Base-by-base conservation (phyloP, 2,888 invertebrate genomes). In the Drosophila subsilvestris region DNA sequence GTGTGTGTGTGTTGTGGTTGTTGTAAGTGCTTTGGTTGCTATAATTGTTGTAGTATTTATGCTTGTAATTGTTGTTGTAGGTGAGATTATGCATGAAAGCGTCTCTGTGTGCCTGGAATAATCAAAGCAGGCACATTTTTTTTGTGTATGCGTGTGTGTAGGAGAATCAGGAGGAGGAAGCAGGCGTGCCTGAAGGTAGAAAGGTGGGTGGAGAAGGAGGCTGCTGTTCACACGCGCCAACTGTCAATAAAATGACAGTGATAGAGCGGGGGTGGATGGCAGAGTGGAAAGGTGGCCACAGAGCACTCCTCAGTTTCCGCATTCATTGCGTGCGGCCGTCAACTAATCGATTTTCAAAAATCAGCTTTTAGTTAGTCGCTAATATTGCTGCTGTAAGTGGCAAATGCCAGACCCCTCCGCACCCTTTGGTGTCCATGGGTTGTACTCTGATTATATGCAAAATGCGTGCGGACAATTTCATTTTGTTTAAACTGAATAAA, bases 21-120 rank as follows among this genome's bases (percentile, higher is more conserved):
- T 32, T 63, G 58, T 17, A 44, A 57, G 60, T 59, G 32, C 22
- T 22, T 37, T 69, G 63, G 44, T 37, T 69, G 63, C 42, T 55
- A 32, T 51, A 42, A 32, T 59, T 51, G 61, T 44, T 49, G 29
- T 27, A 29, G 59, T 20, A 53, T 53, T 18, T 74, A 45, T 37
- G 47, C 55, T 44, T 63, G 63, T 54, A 42, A 62, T 49, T 61
- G 47, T 59, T 48, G 77, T 66, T 63, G 68, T 56, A 59, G 66
- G 69, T 77, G 76, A 75, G 82, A 87, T 87, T 82, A 82, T 82
- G 88, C 88, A 87, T 79, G 86, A 82, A 87, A 82, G 86, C 88
- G 88, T 58, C 51, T 62, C 77, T 68, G 68, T 87, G 88, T 85
- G 82, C 82, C 45, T 57, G 50, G 82, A 87, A 82, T 82, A 82